Evolutionary conservation across 2,797 vertebrate species (phyloP).

Genomic region (Carduelis carduelis): DNA sequence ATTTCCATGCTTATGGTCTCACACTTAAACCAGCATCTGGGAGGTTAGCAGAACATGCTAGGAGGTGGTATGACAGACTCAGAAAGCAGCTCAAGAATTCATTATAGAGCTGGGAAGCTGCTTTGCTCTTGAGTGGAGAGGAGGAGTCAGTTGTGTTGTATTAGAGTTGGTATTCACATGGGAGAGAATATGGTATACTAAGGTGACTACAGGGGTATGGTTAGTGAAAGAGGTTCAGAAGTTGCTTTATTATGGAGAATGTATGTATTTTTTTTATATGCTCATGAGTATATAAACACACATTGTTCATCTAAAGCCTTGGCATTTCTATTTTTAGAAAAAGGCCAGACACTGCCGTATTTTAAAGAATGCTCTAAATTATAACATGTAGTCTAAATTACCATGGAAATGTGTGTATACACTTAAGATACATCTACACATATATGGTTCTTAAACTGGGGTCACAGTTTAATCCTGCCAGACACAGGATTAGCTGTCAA

Average conservation of each 20-base stretch:
- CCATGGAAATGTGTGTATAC: neutral
- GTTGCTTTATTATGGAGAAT: neutral
- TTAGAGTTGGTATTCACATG: neutral
- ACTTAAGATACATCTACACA: neutral
- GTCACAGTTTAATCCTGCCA: neutral
- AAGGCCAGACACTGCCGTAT: neutral
- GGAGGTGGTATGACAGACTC: neutral
- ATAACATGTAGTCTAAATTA: neutral
- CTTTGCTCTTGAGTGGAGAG: neutral
- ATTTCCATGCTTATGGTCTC: neutral
- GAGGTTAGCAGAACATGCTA: neutral
- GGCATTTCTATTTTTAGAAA: neutral
- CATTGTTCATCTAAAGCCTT: neutral
- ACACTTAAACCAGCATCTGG: fast-evolving
- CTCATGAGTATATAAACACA: neutral
- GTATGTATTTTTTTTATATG: neutral
- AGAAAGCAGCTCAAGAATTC: neutral
- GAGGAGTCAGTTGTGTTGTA: neutral
- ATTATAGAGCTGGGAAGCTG: neutral
- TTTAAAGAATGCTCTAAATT: neutral
- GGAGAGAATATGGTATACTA: neutral
- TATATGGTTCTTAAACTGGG: neutral
- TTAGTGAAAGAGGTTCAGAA: neutral
- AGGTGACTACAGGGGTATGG: neutral
- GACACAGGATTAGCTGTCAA: neutral